Base-by-base conservation (phyloP, 2,888 invertebrate genomes). In the Acrocyrtus sp. region DNA sequence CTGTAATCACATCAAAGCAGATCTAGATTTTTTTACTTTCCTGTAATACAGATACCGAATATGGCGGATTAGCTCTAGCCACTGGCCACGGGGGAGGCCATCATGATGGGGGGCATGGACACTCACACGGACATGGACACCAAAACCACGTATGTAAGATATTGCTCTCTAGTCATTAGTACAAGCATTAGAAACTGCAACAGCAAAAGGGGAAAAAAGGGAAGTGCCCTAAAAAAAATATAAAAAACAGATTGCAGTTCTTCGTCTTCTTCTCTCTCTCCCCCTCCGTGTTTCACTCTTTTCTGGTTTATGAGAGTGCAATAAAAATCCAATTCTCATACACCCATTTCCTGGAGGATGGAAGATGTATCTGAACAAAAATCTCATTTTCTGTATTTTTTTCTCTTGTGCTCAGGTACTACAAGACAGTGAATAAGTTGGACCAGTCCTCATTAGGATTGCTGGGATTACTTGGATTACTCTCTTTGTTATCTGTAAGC, bases 381-480 rank as follows among this genome's bases (percentile, higher is more conserved):
- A n/a, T n/a, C n/a, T n/a, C n/a, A n/a, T n/a, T n/a, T n/a, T n/a
- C n/a, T n/a, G n/a, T n/a, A n/a, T n/a, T n/a, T n/a, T n/a, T n/a
- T n/a, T n/a, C n/a, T n/a, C n/a, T 65, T 34, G 39, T 53, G 17
- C 43, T 19, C 41, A 76, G 75, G 4, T 62, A 67, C 43, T 70
- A 73, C 22, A 72, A 76, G 74, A 74, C 63, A 19, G 74, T 76
- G 1, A 58, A 74, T 56, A 76, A 76, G 53, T 39, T 74, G 39
- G 77, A 77, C 47, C 68, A 69, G 19, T 74, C 74, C 15, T 77
- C 77, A n/a, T 41, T 78, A 12, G 78, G 78, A 1, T 50, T 78
- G 29, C 68, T 78, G n/a, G 78, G 78, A 62, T 70, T 78, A 27
- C 60, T 78, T 2, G 78, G 78, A 47, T 69, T 78, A n/a, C 70